phyloP scores from a whole-genome alignment of 1,140 invertebrate species.

The Lutraria rhynchaena region DNA sequence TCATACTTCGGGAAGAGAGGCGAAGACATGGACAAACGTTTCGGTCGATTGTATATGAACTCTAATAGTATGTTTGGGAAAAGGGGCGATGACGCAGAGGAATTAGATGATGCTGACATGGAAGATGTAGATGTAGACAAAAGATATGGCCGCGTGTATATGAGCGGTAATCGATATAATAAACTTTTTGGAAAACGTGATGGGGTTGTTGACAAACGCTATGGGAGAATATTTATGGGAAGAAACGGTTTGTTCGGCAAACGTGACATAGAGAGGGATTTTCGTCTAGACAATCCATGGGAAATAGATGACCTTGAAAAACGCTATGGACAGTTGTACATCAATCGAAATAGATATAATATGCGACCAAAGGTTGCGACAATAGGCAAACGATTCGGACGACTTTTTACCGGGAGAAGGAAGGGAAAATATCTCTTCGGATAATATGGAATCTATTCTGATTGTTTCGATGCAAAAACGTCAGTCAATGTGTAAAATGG shows the following conservation, averaged over 20 bases:
- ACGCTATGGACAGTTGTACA: not conserved
- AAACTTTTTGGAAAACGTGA: conserved; percentile 14
- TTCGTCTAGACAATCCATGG: not conserved
- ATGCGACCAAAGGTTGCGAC: not conserved
- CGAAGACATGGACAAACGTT: conserved; percentile 24
- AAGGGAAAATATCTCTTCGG: no score
- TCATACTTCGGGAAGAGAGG: not conserved
- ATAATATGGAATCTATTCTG: no score
- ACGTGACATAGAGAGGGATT: not conserved
- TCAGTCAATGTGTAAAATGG: no score
- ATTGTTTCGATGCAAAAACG: no score
- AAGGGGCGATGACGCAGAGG: not conserved
- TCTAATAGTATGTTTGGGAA: conserved; percentile 11
- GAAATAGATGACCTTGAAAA: not conserved
- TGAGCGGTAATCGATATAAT: conserved; percentile 1
- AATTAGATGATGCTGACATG: not conserved
- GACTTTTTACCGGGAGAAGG: no score
- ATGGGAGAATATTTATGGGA: not conserved
- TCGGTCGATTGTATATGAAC: not conserved
- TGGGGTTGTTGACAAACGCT: not conserved
- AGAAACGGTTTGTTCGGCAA: not conserved
- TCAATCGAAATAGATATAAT: not conserved
- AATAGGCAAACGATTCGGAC: not conserved
- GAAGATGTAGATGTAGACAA: not conserved
- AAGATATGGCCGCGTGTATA: conserved; percentile 1